phyloP scores from a whole-genome alignment of 2,797 vertebrate genomes.

The Cirrhinus mrigala region DNA sequence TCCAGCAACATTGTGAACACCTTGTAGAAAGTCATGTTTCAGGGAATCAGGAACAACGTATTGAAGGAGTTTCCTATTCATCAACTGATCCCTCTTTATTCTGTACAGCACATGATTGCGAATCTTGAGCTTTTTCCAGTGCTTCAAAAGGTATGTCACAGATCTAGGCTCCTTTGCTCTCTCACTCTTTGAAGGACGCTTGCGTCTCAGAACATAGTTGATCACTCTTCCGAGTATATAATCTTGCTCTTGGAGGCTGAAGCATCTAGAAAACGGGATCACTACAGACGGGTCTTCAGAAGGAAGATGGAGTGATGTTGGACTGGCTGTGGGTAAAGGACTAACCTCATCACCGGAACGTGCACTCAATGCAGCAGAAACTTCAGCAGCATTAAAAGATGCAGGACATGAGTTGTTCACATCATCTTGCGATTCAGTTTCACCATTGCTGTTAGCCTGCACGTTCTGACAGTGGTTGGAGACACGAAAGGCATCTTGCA shows the following conservation, averaged over 20 bases:
- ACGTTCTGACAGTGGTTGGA: conserved; percentile 24
- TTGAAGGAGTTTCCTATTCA: too few relatives aligned
- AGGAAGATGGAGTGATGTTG: neutral
- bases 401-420: too few relatives aligned
- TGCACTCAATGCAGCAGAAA: too few relatives aligned
- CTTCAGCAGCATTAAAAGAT: too few relatives aligned
- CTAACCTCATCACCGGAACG: neutral
- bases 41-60: too few relatives aligned
- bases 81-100: too few relatives aligned
- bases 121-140: too few relatives aligned
- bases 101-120: too few relatives aligned
- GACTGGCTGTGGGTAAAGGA: neutral
- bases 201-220: neutral
- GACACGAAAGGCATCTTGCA: conserved; percentile 41
- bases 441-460: neutral
- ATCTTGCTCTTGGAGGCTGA: neutral
- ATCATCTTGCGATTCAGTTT: neutral
- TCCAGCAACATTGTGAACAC: neutral
- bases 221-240: neutral
- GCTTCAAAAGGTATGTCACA: too few relatives aligned
- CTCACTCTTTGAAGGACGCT: neutral
- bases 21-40: too few relatives aligned
- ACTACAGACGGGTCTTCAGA: neutral
- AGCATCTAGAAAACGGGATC: neutral
- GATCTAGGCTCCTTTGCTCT: neutral